These are phyloP conservation scores for Baronia brevicornis DNA, from an alignment of 2,888 invertebrate genomes.

Conservation along the genomic window DNA sequence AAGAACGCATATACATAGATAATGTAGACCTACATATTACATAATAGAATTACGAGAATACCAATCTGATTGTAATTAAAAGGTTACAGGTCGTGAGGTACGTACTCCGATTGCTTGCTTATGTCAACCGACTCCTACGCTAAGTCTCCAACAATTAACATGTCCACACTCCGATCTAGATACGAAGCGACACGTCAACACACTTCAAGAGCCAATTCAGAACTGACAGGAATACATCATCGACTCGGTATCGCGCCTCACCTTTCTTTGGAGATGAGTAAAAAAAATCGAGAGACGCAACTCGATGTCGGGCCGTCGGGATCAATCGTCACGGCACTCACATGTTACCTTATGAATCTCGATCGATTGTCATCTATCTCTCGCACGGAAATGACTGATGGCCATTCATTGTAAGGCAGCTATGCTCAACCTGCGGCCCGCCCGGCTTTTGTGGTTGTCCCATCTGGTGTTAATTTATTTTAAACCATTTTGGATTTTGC, in stretches of 20 bases:
- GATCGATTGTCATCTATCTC: slow-evolving; percentile 59
- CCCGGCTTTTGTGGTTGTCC: too few relatives aligned
- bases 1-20: too few relatives aligned
- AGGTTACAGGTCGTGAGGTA: slow-evolving; percentile 20
- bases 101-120: slow-evolving; percentile 4
- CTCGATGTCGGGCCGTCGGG: slow-evolving; percentile 28
- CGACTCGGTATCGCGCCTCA: slow-evolving; percentile 51
- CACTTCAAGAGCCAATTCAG: slow-evolving; percentile 59
- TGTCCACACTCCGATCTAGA: slow-evolving; percentile 59
- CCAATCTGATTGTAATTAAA: too few relatives aligned
- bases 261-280: slow-evolving; percentile 37
- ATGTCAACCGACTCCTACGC: slow-evolving; percentile 35
- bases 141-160: slow-evolving; percentile 55
- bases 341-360: slow-evolving; percentile 54
- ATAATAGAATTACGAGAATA: too few relatives aligned
- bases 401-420: slow-evolving; percentile 39
- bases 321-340: slow-evolving; percentile 56
- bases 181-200: slow-evolving; percentile 57
- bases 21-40: too few relatives aligned
- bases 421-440: too few relatives aligned
- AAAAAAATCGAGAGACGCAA: slow-evolving; percentile 46
- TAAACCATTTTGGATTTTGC: too few relatives aligned
- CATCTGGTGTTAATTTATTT: too few relatives aligned
- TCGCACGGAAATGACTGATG: slow-evolving; percentile 59
- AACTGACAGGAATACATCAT: slow-evolving; percentile 58